Conservation (phyloP, 2,113 vertebrate species). For the Strix aluco region DNA sequence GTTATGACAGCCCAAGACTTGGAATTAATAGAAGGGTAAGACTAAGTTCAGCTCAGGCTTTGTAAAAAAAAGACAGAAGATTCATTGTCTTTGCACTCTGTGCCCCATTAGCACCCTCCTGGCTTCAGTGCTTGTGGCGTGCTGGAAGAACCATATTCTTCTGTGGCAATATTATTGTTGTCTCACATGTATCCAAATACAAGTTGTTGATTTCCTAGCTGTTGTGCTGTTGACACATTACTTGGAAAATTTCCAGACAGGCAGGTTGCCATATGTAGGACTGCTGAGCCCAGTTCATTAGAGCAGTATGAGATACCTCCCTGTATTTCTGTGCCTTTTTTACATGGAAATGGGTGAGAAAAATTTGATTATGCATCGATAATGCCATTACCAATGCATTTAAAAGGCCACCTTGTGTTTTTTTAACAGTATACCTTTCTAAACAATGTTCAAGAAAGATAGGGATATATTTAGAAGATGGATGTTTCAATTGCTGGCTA, state of each 20-base stretch:
- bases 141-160: not conserved
- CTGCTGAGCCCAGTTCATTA: not conserved
- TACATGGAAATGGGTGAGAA: not conserved
- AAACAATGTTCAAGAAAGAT: not conserved
- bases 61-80: not conserved
- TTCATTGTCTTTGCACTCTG: not conserved
- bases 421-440: not conserved
- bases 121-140: not conserved
- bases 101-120: not conserved
- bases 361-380: not conserved
- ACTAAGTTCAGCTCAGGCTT: not conserved
- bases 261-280: not conserved
- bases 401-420: not conserved
- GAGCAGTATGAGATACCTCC: not conserved
- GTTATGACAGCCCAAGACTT: not conserved
- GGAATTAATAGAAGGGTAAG: not conserved
- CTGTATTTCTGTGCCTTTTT: not conserved
- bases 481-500: slow-evolving; percentile 8
- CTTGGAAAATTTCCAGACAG: not conserved
- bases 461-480: not conserved
- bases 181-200: not conserved
- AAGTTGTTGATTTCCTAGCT: not conserved
- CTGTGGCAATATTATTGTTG: not conserved
- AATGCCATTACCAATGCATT: not conserved
- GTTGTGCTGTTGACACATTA: not conserved